Evolutionary conservation across 2,113 vertebrate species (phyloP).

Genomic region (Psittacula cyanocephala): DNA sequence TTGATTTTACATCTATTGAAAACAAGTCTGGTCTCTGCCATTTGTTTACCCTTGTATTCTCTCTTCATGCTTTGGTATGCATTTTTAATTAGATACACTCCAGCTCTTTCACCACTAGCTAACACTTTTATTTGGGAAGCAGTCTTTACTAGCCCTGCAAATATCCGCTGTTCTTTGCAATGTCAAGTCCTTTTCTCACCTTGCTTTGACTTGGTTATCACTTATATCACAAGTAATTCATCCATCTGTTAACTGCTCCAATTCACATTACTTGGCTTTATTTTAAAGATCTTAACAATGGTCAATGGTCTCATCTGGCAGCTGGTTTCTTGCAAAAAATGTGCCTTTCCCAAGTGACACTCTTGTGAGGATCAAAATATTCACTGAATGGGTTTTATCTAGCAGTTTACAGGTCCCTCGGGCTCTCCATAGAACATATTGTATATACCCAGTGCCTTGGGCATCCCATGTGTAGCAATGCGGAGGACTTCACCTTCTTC

Average conservation of each 20-base stretch:
- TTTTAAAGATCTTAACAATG: constrained; percentile 72
- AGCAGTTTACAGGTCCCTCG: constrained; percentile 56
- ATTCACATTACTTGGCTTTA: constrained; percentile 73
- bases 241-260: constrained; percentile 70
- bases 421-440: constrained; percentile 63
- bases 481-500: constrained; percentile 45
- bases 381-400: constrained; percentile 63
- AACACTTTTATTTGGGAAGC: constrained; percentile 71
- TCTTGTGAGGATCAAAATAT: constrained; percentile 67
- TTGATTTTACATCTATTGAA: constrained; percentile 64
- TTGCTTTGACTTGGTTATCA: constrained; percentile 73
- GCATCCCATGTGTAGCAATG: constrained; percentile 52
- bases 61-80: constrained; percentile 64
- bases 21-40: constrained; percentile 70
- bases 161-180: constrained; percentile 70
- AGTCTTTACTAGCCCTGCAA: constrained; percentile 70
- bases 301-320: constrained; percentile 71
- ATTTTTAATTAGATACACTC: constrained; percentile 69
- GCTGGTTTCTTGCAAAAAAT: constrained; percentile 72
- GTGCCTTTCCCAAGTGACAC: constrained; percentile 66
- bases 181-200: constrained; percentile 73
- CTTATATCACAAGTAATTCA: constrained; percentile 72
- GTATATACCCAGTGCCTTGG: constrained; percentile 55
- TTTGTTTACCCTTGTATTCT: constrained; percentile 70
- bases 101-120: constrained; percentile 67